Conservation (phyloP, 2,113 vertebrate genomes). For the Pseudolaguvia tuberculata region DNA sequence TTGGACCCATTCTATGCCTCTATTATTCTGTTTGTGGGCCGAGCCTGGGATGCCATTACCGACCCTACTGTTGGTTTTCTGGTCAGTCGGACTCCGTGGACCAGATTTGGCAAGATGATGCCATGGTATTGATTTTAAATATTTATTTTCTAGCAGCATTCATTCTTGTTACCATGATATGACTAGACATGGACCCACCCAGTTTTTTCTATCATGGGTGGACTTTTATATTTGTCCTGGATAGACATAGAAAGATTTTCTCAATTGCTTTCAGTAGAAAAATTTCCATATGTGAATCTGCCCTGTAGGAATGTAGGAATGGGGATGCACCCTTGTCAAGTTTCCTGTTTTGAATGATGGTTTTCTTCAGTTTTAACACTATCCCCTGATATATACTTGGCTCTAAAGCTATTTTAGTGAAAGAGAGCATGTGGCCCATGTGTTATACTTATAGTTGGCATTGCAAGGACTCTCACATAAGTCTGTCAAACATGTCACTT, state of each 20-base stretch:
- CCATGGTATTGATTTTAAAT: constrained; percentile 77
- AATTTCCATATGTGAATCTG: constrained; percentile 11
- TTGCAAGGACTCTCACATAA: constrained; percentile 11
- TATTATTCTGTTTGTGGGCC: constrained; percentile 89
- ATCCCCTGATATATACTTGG: neutral
- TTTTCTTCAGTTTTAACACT: neutral
- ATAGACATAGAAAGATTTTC: too few species aligned
- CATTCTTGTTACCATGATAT: neutral
- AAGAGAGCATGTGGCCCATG: neutral
- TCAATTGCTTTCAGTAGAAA: neutral
- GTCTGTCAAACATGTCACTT: constrained; percentile 20
- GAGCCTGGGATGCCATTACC: constrained; percentile 91
- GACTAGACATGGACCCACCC: neutral
- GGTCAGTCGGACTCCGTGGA: constrained; percentile 87
- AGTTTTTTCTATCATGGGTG: neutral
- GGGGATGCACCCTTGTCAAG: neutral
- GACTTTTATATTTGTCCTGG: too few species aligned
- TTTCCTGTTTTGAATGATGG: constrained; percentile 7
- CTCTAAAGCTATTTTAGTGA: constrained; percentile 10
- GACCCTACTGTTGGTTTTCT: constrained; percentile 93
- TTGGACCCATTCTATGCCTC: constrained; percentile 86
- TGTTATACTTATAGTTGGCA: neutral
- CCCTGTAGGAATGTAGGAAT: neutral
- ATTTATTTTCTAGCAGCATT: neutral
- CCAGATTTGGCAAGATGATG: constrained; percentile 83